A percentile compares a stretch with the other conserved stretches of the same genome.
phyloP scores from a whole-genome alignment of 2,113 vertebrate genomes.

The Nematolebias whitei region DNA sequence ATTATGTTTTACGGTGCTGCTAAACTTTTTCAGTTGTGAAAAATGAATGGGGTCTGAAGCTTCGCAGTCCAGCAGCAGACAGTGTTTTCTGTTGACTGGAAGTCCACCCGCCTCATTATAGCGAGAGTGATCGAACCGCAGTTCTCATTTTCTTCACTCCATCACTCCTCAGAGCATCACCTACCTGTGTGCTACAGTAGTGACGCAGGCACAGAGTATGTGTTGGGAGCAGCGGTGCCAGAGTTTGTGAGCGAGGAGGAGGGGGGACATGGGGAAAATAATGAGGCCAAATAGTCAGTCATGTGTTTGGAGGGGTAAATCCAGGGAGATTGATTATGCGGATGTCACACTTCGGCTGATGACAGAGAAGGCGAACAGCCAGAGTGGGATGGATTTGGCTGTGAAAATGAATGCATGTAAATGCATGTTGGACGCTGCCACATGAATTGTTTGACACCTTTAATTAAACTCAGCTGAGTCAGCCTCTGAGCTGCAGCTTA shows the following conservation, averaged over 20 bases:
- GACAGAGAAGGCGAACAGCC: conserved; percentile 1
- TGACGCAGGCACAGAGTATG: conserved; percentile 3
- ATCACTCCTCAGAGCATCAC: background rate
- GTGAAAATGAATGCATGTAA: conserved; percentile 50
- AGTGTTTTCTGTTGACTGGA: conserved; percentile 15
- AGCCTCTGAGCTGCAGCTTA: conserved; percentile 51
- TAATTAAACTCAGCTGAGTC: conserved; percentile 72
- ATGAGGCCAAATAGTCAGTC: conserved; percentile 41
- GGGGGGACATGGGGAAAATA: conserved; percentile 32
- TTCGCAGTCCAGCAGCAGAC: background rate
- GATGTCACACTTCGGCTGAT: conserved; percentile 38
- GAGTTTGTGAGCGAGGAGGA: conserved; percentile 14
- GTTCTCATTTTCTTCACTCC: conserved; percentile 15
- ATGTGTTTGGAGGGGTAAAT: conserved; percentile 28
- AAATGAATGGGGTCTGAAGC: background rate
- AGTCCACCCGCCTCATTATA: conserved; percentile 30
- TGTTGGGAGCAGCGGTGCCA: conserved; percentile 21
- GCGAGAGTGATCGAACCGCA: conserved; percentile 24
- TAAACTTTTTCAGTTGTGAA: background rate
- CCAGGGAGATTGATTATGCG: conserved; percentile 37
- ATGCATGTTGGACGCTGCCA: conserved; percentile 55
- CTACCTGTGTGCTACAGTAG: background rate
- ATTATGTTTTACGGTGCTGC: background rate
- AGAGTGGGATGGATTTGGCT: conserved; percentile 27
- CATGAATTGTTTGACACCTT: conserved; percentile 63